These are phyloP conservation scores for Acanthoscelides obtectus DNA, from an alignment of 2,888 invertebrate genomes.

Conservation along the genomic window DNA sequence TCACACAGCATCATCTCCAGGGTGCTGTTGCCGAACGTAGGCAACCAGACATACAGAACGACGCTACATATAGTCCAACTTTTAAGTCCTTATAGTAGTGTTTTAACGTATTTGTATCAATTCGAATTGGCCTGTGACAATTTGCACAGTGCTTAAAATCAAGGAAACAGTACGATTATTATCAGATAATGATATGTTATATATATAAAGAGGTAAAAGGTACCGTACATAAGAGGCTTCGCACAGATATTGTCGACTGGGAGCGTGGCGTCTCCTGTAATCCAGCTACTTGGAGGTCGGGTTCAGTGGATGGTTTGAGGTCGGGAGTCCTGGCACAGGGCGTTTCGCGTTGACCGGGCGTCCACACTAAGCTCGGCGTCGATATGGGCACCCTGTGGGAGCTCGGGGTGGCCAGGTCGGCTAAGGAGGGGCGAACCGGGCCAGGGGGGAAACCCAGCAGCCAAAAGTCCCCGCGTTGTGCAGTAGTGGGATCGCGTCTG, in stretches of 20 bases:
- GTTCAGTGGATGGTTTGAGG: slow-evolving; percentile 89
- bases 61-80: too few species aligned
- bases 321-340: slow-evolving; percentile 67
- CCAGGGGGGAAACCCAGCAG: slow-evolving; percentile 99
- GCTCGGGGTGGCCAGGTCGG: slow-evolving; percentile 79
- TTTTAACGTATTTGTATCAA: too few species aligned
- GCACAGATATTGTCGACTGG: slow-evolving; percentile 54
- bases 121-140: too few species aligned
- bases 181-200: too few species aligned
- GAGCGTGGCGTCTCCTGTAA: slow-evolving; percentile 98
- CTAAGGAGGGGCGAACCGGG: slow-evolving; percentile 97
- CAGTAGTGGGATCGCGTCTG: slow-evolving; percentile 98
- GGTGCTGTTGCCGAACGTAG: too few species aligned
- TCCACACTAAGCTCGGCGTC: slow-evolving; percentile 96
- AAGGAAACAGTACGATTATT: too few species aligned
- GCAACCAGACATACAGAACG: too few species aligned
- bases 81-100: too few species aligned
- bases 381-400: slow-evolving; percentile 91
- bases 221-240: neutral
- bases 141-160: too few species aligned
- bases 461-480: slow-evolving; percentile 98
- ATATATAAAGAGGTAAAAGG: neutral
- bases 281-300: slow-evolving; percentile 95
- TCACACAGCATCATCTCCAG: too few species aligned
- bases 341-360: slow-evolving; percentile 82